Base-by-base conservation (phyloP, 2,888 invertebrate genomes). In the Drosophila demipolita region DNA sequence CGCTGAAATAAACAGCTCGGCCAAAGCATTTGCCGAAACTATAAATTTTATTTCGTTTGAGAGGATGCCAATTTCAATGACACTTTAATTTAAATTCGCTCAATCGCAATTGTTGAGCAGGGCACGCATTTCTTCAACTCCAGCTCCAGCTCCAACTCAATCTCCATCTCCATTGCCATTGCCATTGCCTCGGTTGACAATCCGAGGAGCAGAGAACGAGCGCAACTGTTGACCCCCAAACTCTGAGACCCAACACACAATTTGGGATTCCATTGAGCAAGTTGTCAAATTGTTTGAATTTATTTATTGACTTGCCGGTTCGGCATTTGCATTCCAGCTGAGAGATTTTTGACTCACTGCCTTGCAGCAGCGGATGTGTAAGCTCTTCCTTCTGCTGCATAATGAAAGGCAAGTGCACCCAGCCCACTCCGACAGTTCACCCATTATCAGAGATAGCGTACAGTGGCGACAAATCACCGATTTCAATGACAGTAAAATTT, bases 21-120 rank as follows among this genome's bases (percentile, higher is more conserved):
- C 73, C 69, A 70, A 60, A 60, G 64, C 66, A 62, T 36, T 36
- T 75, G 82, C 70, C 75, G 71, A 85, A 82, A 86, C 87, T 89
- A 90, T 90, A 90, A 90, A 90, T 90, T 90, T 87, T 88, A 84
- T 87, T 87, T 87, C 73, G 72, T 71, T 79, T 87, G 82, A 89
- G 82, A 80, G 89, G 70, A 73, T 86, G 86, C 88, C 87, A 89
- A 82, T 87, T 83, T 77, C 89, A 89, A 88, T 90, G 91, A 90
- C 91, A 90, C 83, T 90, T 90, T 91, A 90, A 90, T 90, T 90
- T 90, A 90, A 91, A 91, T 91, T 89, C 81, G 82, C 80, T 83
- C 86, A 85, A 87, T 87, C 89, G 82, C 88, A 87, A 87, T 85
- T 87, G 83, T 80, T 75, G 59, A 75, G 73, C 74, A 82, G 59